phyloP scores from a whole-genome alignment of 2,113 vertebrate species.

The Otolemur garnettii region DNA sequence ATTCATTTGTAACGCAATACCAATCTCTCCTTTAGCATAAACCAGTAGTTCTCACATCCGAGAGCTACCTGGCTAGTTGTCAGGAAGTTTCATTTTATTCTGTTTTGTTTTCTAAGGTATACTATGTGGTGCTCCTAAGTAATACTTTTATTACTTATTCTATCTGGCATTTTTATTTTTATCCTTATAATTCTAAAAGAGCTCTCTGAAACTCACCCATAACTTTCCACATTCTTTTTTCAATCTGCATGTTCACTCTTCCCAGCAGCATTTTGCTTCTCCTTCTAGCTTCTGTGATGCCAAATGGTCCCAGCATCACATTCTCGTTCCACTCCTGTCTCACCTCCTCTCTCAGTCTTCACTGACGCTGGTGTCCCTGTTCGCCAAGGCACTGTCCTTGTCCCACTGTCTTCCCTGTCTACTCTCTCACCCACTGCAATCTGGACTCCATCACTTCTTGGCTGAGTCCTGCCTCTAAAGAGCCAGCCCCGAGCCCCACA shows the following conservation, averaged over 20 bases:
- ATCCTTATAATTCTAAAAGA: constrained; percentile 1
- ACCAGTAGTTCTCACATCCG: constrained; percentile 78
- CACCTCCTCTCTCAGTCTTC: not conserved
- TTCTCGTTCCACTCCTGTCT: not conserved
- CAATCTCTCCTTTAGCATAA: constrained; percentile 77
- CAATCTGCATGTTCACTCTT: not conserved
- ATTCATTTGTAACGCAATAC: constrained; percentile 76
- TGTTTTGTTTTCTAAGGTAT: constrained; percentile 16
- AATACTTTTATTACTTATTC: constrained; percentile 9
- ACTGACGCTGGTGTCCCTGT: not conserved
- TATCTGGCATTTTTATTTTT: not conserved
- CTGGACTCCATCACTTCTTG: not conserved
- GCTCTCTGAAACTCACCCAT: constrained; percentile 3
- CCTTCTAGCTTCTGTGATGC: not conserved
- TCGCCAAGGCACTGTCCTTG: not conserved
- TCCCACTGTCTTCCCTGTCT: not conserved
- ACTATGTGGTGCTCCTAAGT: not conserved
- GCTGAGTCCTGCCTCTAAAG: not conserved
- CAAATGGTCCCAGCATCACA: not conserved
- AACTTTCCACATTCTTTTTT: constrained; percentile 15
- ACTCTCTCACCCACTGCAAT: not conserved
- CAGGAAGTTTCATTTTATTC: constrained; percentile 65
- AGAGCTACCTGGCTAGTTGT: constrained; percentile 66
- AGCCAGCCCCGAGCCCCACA: too few species aligned
- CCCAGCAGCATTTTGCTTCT: not conserved